These are phyloP conservation scores for Teleopsis dalmanni DNA, from an alignment of 1,140 invertebrate species.

Conservation along the genomic window DNA sequence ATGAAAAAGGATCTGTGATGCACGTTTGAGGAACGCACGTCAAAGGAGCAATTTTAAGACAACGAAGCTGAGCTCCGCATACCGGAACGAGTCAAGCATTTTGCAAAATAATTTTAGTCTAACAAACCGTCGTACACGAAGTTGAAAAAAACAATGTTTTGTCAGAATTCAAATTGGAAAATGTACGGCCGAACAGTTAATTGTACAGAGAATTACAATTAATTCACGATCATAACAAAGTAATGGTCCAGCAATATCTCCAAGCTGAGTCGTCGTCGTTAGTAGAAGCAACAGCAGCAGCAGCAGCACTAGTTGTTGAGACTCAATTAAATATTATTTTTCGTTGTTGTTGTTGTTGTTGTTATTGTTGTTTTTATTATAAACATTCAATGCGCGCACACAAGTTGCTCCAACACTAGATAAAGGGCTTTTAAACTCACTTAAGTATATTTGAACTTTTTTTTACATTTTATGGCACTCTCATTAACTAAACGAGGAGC, in stretches of 20 bases:
- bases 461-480: no score
- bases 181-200: no score
- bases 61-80: constrained; percentile 44
- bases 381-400: background rate
- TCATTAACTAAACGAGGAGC: no score
- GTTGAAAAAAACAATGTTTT: constrained; percentile 6
- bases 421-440: no score
- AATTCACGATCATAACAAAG: no score
- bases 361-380: background rate
- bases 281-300: no score
- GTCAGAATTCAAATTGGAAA: no score
- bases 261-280: no score
- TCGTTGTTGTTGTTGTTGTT: background rate
- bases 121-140: constrained; percentile 24
- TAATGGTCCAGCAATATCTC: no score
- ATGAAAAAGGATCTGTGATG: background rate
- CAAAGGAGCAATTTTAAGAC: constrained; percentile 44
- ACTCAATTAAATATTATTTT: background rate
- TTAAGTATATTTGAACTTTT: no score
- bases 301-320: background rate
- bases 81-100: constrained; percentile 43
- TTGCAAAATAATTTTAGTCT: constrained; percentile 40
- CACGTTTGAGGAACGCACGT: constrained; percentile 8
- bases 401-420: background rate
- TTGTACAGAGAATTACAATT: no score